phyloP scores from a whole-genome alignment of 2,888 invertebrate species.

The Empis livida region DNA sequence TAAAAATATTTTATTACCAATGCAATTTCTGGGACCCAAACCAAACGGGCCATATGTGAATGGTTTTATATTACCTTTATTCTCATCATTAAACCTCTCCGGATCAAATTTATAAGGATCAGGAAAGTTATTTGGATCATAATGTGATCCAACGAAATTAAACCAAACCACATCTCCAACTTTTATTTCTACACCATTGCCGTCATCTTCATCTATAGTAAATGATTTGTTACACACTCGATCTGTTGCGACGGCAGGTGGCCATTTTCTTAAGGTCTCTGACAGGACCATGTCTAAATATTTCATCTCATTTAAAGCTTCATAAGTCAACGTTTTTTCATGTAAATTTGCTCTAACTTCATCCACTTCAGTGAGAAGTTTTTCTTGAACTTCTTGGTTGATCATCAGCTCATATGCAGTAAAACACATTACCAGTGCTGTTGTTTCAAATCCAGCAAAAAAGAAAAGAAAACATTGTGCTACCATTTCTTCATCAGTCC shows the following conservation, averaged over 20 bases:
- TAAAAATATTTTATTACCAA: constrained; percentile 31
- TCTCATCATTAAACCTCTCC: constrained; percentile 44
- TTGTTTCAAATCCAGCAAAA: constrained; percentile 43
- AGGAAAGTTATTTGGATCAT: constrained; percentile 39
- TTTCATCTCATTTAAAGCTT: constrained; percentile 42
- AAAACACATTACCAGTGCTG: constrained; percentile 37
- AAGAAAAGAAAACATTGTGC: constrained; percentile 46
- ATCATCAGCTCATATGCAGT: constrained; percentile 43
- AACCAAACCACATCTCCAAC: constrained; percentile 25
- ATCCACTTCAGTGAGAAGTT: constrained; percentile 41
- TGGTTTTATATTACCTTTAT: constrained; percentile 37
- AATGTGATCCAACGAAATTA: constrained; percentile 38
- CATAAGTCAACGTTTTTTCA: constrained; percentile 40
- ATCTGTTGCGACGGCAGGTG: constrained; percentile 36
- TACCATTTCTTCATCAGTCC: constrained; percentile 41
- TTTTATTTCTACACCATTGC: constrained; percentile 21
- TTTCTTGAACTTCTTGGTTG: constrained; percentile 44
- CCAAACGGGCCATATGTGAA: constrained; percentile 44
- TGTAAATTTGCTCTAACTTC: constrained; percentile 33
- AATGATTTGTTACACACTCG: constrained; percentile 42
- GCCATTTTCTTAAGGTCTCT: constrained; percentile 42
- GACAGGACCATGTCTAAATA: constrained; percentile 45
- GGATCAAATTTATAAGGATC: constrained; percentile 46
- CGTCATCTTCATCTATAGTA: constrained; percentile 22
- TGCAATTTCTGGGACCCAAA: constrained; percentile 47